Evolutionary conservation across 2,113 vertebrate species (phyloP).

Genomic region (Porphyrio hochstetteri): DNA sequence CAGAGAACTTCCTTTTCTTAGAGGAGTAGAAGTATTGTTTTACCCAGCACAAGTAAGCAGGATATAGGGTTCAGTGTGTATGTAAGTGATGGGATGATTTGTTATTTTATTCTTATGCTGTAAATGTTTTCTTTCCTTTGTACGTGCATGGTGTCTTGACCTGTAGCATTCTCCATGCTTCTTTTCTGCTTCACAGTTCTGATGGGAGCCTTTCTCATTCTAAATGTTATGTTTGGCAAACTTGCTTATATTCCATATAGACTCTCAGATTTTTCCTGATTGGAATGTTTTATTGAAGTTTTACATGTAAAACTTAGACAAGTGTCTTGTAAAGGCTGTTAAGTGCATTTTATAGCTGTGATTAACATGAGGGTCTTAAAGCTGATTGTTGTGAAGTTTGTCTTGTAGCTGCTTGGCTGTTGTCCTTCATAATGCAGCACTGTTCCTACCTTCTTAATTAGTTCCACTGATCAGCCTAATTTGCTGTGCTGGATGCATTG

Average conservation of each 20-base stretch:
- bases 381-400: fast-evolving
- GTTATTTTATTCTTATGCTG: background rate
- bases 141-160: background rate
- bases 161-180: background rate
- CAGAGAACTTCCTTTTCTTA: background rate
- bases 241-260: background rate
- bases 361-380: background rate
- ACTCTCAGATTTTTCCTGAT: background rate
- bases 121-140: fast-evolving
- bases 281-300: background rate
- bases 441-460: background rate
- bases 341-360: background rate
- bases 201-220: background rate
- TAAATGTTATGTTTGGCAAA: background rate
- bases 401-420: background rate
- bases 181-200: background rate
- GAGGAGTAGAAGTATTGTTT: background rate
- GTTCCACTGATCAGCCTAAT: background rate
- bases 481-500: background rate
- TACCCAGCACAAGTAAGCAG: background rate
- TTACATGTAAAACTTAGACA: background rate
- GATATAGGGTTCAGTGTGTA: background rate
- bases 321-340: background rate
- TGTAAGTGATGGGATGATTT: background rate
- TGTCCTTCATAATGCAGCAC: background rate